Conservation (phyloP, 2,113 vertebrate species). For the Phycodurus eques region DNA sequence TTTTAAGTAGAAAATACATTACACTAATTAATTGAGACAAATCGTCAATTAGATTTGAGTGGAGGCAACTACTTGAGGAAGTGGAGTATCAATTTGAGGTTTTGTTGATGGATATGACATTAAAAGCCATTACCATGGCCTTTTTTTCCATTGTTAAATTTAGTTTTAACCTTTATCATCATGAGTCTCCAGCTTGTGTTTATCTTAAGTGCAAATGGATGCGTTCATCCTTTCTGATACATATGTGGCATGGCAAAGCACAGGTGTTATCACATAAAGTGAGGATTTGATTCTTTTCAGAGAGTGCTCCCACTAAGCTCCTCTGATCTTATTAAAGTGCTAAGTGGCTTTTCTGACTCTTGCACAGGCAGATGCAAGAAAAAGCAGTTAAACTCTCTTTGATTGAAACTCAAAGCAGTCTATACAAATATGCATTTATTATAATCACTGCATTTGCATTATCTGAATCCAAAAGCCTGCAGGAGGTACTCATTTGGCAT, state of each 20-base stretch:
- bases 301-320: constrained; percentile 49
- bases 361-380: constrained; percentile 12
- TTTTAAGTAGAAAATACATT: too few species aligned
- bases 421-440: constrained; percentile 20
- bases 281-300: constrained; percentile 54
- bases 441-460: not conserved
- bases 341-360: constrained; percentile 43
- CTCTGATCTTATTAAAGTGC: constrained; percentile 63
- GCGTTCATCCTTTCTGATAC: constrained; percentile 14
- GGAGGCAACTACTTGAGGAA: too few species aligned
- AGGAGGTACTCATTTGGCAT: not conserved
- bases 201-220: not conserved
- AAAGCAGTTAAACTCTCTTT: constrained; percentile 7
- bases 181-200: constrained; percentile 20
- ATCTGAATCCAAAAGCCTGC: not conserved
- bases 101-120: too few species aligned
- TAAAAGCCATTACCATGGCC: too few species aligned
- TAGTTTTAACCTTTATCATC: too few species aligned
- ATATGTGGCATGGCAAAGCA: constrained; percentile 10
- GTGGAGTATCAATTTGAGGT: too few species aligned
- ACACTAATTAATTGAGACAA: too few species aligned
- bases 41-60: too few species aligned
- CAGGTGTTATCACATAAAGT: constrained; percentile 45
- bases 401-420: constrained; percentile 16
- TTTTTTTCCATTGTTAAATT: too few species aligned